phyloP scores from a whole-genome alignment of 23 tunicate genomes.

The Ciona savignyi region DNA sequence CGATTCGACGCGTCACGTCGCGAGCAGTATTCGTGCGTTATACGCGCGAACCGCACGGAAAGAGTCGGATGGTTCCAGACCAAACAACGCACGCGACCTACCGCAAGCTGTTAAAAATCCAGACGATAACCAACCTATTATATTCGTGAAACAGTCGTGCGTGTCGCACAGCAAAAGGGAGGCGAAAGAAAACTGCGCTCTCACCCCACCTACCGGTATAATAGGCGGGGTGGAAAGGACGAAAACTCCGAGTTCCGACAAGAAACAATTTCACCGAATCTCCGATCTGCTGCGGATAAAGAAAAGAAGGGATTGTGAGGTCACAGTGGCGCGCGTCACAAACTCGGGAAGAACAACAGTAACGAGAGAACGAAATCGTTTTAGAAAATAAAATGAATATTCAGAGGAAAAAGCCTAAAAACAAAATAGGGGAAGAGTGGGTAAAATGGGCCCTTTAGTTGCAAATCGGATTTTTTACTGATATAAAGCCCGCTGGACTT shows the following conservation, averaged over 20 bases:
- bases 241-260: constrained; percentile 12
- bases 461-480: too few relatives aligned
- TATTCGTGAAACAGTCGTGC: constrained; percentile 32
- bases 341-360: not conserved
- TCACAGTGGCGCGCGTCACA: not conserved
- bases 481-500: too few relatives aligned
- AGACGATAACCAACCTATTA: constrained; percentile 43
- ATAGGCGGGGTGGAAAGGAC: constrained; percentile 7
- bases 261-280: constrained; percentile 63
- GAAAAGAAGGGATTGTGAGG: not conserved
- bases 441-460: too few relatives aligned
- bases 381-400: not conserved
- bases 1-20: not conserved
- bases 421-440: too few relatives aligned
- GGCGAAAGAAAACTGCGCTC: not conserved
- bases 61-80: too few relatives aligned
- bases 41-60: constrained; percentile 25
- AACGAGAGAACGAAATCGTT: not conserved
- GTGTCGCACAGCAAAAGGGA: constrained; percentile 9
- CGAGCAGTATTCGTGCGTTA: constrained; percentile 54
- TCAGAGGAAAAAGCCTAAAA: too few relatives aligned
- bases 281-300: constrained; percentile 55
- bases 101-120: not conserved
- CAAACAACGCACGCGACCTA: too few relatives aligned
- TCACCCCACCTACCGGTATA: not conserved